phyloP scores from a whole-genome alignment of 1,140 invertebrate species.

The Hetaerina americana region DNA sequence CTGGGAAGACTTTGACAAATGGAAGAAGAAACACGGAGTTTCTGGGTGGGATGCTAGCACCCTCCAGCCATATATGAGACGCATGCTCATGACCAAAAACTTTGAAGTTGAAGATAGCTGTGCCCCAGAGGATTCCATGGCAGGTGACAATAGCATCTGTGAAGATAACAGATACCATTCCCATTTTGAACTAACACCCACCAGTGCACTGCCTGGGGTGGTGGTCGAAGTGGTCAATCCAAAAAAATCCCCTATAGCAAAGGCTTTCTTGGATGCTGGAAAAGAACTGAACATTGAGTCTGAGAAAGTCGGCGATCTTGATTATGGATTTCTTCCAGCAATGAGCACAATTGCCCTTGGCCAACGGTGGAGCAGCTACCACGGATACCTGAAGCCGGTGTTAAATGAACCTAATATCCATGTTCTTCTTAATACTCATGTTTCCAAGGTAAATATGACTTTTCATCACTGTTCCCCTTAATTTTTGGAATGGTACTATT shows the following conservation, averaged over 20 bases:
- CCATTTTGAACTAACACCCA: neutral
- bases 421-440: constrained; percentile 50
- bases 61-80: constrained; percentile 37
- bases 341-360: constrained; percentile 34
- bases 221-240: constrained; percentile 1
- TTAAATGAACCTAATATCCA: constrained; percentile 51
- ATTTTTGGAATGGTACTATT: too few species aligned
- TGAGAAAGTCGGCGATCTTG: constrained; percentile 20
- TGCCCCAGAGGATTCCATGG: neutral
- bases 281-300: constrained; percentile 23
- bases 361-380: constrained; percentile 36
- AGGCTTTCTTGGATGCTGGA: constrained; percentile 30
- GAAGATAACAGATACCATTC: too few species aligned
- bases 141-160: constrained; percentile 1
- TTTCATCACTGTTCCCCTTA: too few species aligned
- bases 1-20: constrained; percentile 42
- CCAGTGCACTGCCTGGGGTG: neutral
- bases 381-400: constrained; percentile 48
- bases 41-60: constrained; percentile 40
- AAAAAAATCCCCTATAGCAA: constrained; percentile 1
- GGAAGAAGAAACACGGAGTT: constrained; percentile 31
- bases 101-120: too few species aligned
- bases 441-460: constrained; percentile 37
- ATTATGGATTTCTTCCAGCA: constrained; percentile 20
- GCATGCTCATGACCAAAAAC: constrained; percentile 9